Evolutionary conservation across 2,888 invertebrate species (phyloP).

Genomic region (Catocala sponsa): DNA sequence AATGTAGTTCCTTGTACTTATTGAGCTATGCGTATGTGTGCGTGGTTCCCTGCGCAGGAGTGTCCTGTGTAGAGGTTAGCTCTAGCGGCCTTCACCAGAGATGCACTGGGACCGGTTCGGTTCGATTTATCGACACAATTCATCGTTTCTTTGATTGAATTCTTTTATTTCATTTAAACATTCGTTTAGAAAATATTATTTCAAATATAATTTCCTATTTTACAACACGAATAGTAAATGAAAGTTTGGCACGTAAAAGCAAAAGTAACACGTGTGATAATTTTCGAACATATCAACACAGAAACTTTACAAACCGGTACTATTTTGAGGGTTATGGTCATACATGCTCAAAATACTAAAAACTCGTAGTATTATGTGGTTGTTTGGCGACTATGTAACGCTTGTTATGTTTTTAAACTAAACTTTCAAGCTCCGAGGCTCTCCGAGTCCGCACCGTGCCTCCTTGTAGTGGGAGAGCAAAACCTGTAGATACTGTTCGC

Average conservation of each 20-base stretch:
- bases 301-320: conserved; percentile 42
- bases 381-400: conserved; percentile 66
- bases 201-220: conserved; percentile 2
- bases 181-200: conserved; percentile 1
- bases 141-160: conserved; percentile 53
- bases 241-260: conserved; percentile 40
- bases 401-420: conserved; percentile 76
- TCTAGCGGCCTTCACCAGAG: conserved; percentile 86
- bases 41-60: conserved; percentile 75
- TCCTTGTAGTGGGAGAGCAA: conserved; percentile 87
- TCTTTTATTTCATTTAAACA: conserved; percentile 7
- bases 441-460: conserved; percentile 82
- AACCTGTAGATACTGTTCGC: conserved; percentile 87
- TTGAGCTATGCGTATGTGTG: conserved; percentile 61
- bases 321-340: conserved; percentile 43
- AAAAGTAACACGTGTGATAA: conserved; percentile 48
- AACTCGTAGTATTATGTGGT: conserved; percentile 36
- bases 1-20: conserved; percentile 57
- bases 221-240: conserved; percentile 12
- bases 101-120: conserved; percentile 81
- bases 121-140: conserved; percentile 68
- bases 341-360: conserved; percentile 35
- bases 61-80: conserved; percentile 78
- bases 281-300: conserved; percentile 39
- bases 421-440: conserved; percentile 82